Percentiles rank a stretch among this genome's conserved stretches.
Conservation (phyloP, 2,797 vertebrate species). For the Setipinna tenuifilis region DNA sequence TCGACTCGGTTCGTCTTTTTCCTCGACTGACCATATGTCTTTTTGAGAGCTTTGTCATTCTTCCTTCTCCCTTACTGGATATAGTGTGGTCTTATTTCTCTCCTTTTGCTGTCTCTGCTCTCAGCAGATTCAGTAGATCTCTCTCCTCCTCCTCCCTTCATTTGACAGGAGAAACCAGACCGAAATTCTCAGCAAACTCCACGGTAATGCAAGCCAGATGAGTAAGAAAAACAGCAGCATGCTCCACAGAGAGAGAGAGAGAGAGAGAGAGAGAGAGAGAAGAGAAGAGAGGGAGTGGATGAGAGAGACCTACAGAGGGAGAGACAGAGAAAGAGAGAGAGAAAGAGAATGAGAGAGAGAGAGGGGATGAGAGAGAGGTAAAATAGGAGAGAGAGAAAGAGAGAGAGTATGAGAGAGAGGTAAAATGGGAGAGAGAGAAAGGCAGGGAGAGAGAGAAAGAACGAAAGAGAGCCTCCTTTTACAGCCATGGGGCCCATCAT, state of each 20-base stretch:
- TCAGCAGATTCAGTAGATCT: constrained; percentile 16
- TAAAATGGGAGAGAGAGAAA: too few relatives aligned
- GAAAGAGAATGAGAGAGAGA: too few relatives aligned
- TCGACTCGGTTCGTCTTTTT: neutral
- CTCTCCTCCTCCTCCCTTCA: constrained; percentile 50
- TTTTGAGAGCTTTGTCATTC: neutral
- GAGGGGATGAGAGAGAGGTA: neutral
- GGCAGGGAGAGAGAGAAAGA: too few relatives aligned
- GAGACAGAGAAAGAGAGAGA: too few relatives aligned
- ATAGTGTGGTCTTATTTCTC: neutral
- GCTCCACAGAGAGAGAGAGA: constrained; percentile 51
- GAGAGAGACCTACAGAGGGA: too few relatives aligned
- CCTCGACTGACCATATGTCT: neutral
- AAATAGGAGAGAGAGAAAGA: constrained; percentile 1
- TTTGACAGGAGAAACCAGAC: constrained; percentile 66
- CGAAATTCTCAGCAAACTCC: constrained; percentile 32
- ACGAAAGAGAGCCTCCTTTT: neutral
- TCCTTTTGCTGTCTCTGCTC: constrained; percentile 31
- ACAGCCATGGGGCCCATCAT: constrained; percentile 13
- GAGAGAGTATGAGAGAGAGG: too few relatives aligned
- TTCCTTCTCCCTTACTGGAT: neutral
- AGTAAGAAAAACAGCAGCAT: constrained; percentile 69
- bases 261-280: neutral
- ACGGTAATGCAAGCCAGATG: constrained; percentile 76
- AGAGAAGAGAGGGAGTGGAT: neutral